These are phyloP conservation scores for Atrichornis clamosus DNA, from an alignment of 2,113 vertebrate genomes.

Conservation along the genomic window DNA sequence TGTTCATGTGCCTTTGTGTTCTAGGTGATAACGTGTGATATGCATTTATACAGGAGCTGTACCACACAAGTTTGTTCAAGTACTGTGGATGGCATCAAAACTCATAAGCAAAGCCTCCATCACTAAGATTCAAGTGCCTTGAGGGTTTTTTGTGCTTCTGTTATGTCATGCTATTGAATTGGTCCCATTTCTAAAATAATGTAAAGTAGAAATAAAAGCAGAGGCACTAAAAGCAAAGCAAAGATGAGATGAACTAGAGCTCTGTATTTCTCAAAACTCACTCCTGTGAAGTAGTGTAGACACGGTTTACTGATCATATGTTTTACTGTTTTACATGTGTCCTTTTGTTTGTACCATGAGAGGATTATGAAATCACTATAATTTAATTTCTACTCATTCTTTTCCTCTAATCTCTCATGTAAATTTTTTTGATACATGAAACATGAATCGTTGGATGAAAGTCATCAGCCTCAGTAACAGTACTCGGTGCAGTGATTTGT, in stretches of 20 bases:
- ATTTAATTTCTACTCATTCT: not conserved
- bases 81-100: not conserved
- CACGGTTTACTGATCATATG: not conserved
- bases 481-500: not conserved
- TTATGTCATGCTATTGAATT: not conserved
- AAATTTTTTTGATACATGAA: not conserved
- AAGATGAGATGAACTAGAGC: not conserved
- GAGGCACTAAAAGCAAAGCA: not conserved
- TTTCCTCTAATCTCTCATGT: not conserved
- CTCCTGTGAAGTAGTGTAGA: not conserved
- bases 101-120: not conserved
- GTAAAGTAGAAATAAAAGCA: not conserved
- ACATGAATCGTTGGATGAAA: not conserved
- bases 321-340: not conserved
- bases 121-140: not conserved
- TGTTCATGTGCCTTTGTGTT: not conserved
- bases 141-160: not conserved
- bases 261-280: not conserved
- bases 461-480: not conserved
- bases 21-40: not conserved
- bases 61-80: not conserved
- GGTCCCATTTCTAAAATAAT: not conserved
- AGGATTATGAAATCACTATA: not conserved
- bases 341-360: not conserved
- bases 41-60: fast-evolving